Percentiles rank a stretch among this genome's conserved stretches.
Evolutionary conservation across 2,888 invertebrate species (phyloP).

Genomic region (Apoda limacodes): DNA sequence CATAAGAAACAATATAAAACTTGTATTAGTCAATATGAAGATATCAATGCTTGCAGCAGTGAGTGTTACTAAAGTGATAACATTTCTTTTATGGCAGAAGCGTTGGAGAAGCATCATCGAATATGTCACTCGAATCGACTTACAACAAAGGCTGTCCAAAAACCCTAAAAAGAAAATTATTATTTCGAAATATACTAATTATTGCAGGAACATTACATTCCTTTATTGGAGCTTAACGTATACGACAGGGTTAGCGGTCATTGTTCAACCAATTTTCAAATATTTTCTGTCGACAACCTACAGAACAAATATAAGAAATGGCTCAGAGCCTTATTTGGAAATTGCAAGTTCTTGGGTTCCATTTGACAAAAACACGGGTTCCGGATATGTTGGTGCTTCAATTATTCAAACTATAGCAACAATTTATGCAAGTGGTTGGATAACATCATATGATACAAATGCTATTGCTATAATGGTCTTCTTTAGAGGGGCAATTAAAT

Average conservation of each 20-base stretch:
- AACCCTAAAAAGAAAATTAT: slow-evolving; percentile 26
- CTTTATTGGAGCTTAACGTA: slow-evolving; percentile 49
- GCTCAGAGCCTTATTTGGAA: slow-evolving; percentile 37
- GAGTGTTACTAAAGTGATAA: slow-evolving; percentile 40
- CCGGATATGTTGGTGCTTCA: slow-evolving; percentile 39
- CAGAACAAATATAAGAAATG: slow-evolving; percentile 35
- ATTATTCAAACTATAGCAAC: slow-evolving; percentile 42
- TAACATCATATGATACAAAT: slow-evolving; percentile 51
- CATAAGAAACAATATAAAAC: slow-evolving; percentile 39
- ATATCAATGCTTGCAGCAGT: slow-evolving; percentile 50
- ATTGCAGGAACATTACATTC: slow-evolving; percentile 47
- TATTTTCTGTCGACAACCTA: slow-evolving; percentile 34
- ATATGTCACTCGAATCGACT: slow-evolving; percentile 42
- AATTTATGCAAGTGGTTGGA: slow-evolving; percentile 53
- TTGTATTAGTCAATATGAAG: slow-evolving; percentile 47
- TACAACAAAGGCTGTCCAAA: slow-evolving; percentile 28
- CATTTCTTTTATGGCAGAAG: slow-evolving; percentile 42
- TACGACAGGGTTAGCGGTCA: slow-evolving; percentile 41
- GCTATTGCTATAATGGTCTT: slow-evolving; percentile 56
- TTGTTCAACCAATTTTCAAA: slow-evolving; percentile 39
- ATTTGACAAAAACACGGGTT: slow-evolving; percentile 37
- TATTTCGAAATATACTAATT: slow-evolving; percentile 34
- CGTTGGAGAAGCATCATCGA: slow-evolving; percentile 42
- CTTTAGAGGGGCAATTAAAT: slow-evolving; percentile 43
- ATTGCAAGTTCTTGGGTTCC: slow-evolving; percentile 58